phyloP scores from a whole-genome alignment of 2,113 vertebrate genomes.

The Muscicapa adusta region DNA sequence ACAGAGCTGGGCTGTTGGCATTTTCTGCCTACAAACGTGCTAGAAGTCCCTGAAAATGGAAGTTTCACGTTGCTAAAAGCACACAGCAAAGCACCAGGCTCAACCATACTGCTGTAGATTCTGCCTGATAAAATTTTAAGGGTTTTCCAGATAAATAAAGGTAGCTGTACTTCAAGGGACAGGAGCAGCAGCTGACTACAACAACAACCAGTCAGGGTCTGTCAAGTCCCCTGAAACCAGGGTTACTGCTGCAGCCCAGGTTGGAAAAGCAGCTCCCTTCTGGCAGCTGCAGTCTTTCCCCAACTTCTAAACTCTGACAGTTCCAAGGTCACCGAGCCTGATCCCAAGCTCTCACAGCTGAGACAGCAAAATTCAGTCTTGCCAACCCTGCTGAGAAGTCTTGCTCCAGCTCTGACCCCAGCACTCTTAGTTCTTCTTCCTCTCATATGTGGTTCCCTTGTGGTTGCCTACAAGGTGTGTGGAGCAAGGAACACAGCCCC shows the following conservation, averaged over 20 bases:
- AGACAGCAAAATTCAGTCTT: neutral
- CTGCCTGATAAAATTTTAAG: neutral
- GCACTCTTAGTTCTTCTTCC: neutral
- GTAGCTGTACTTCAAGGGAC: neutral
- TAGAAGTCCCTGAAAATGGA: neutral
- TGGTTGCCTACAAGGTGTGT: neutral
- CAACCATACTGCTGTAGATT: neutral
- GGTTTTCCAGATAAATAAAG: neutral
- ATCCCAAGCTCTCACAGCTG: neutral
- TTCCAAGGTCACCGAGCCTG: neutral
- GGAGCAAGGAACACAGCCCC: neutral
- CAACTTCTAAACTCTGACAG: neutral
- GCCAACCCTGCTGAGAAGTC: neutral
- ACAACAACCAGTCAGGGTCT: neutral
- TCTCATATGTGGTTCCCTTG: neutral
- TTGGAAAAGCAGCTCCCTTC: neutral
- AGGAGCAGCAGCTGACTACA: neutral
- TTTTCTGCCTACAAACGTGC: neutral
- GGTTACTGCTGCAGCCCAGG: neutral
- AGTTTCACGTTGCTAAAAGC: neutral
- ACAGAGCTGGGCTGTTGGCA: neutral
- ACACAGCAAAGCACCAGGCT: neutral
- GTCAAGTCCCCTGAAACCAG: neutral
- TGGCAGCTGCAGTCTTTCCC: neutral
- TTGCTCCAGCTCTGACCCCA: slow-evolving; percentile 15